A percentile compares a stretch with the other conserved stretches of the same genome.
Conservation (phyloP, 92 coral and sea anemone genomes). For the Paramuricea clavata region DNA sequence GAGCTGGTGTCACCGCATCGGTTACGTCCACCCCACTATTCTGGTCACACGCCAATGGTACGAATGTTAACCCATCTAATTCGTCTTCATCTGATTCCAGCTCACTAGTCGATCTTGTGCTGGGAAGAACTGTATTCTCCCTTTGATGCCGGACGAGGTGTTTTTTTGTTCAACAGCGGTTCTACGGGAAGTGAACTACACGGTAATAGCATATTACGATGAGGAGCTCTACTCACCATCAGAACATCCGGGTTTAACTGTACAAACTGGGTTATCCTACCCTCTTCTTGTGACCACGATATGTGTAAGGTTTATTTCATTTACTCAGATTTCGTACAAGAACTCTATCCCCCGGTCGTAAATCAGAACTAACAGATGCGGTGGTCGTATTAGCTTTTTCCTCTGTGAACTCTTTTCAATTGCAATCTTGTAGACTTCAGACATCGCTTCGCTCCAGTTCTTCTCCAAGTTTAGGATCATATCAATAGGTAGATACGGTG, state of each 20-base stretch:
- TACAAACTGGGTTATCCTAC: slow-evolving; percentile 58
- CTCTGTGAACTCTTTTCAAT: slow-evolving; percentile 39
- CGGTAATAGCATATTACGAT: slow-evolving; percentile 64
- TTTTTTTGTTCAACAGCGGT: background rate
- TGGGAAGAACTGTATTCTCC: background rate
- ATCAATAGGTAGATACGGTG: slow-evolving; percentile 50
- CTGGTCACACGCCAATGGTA: background rate
- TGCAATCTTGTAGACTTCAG: slow-evolving; percentile 39
- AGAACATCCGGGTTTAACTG: slow-evolving; percentile 42
- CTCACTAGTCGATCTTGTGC: slow-evolving; percentile 5
- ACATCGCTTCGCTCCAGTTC: slow-evolving; percentile 58
- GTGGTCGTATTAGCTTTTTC: slow-evolving; percentile 48
- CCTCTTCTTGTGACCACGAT: slow-evolving; percentile 55
- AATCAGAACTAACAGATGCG: slow-evolving; percentile 50
- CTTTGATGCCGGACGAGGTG: background rate
- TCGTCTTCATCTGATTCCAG: background rate
- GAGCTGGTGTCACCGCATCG: background rate
- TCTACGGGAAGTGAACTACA: slow-evolving; percentile 59
- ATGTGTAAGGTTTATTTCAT: slow-evolving; percentile 58
- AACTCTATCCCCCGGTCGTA: slow-evolving; percentile 57
- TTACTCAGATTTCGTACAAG: slow-evolving; percentile 62
- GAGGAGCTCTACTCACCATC: slow-evolving; percentile 41
- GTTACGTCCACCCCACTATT: background rate
- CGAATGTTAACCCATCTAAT: background rate
- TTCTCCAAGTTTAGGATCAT: background rate